Percentiles rank a stretch among this genome's conserved stretches.
These are phyloP conservation scores for Falco biarmicus DNA, from an alignment of 2,797 vertebrate genomes.

Conservation along the genomic window DNA sequence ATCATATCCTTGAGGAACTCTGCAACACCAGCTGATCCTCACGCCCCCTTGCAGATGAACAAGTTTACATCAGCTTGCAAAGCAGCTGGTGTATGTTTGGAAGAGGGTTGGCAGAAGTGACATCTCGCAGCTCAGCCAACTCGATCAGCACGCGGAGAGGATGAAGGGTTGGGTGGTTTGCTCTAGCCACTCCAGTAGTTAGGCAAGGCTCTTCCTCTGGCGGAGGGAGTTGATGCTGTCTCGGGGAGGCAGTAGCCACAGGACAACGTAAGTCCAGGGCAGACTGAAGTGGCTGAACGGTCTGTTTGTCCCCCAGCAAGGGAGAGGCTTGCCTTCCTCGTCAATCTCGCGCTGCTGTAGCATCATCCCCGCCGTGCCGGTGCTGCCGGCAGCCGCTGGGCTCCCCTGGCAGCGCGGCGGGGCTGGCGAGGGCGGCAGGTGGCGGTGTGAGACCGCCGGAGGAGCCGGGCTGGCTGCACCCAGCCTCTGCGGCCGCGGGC, in stretches of 20 bases:
- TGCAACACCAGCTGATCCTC: background rate
- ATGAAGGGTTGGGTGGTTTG: background rate
- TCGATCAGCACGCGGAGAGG: rapidly evolving
- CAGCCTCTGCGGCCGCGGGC: background rate
- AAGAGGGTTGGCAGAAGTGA: background rate
- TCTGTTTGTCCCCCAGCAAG: background rate
- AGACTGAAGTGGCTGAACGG: rapidly evolving
- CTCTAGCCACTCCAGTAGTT: background rate
- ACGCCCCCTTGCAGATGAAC: background rate
- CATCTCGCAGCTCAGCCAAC: background rate
- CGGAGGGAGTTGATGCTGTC: background rate
- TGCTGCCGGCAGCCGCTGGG: background rate
- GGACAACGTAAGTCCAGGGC: background rate
- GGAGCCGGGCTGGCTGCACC: background rate
- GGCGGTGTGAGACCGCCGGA: background rate
- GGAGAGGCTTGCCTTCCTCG: background rate
- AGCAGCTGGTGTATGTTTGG: background rate
- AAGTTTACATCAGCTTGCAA: background rate
- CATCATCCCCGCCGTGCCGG: rapidly evolving
- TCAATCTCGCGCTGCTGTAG: rapidly evolving
- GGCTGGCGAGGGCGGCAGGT: background rate
- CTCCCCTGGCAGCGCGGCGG: rapidly evolving
- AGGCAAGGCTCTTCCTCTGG: background rate
- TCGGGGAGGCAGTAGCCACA: background rate
- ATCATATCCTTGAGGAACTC: background rate